These are phyloP conservation scores for Pangasius mekongensis DNA, from an alignment of 2,797 vertebrate genomes.

Conservation along the genomic window DNA sequence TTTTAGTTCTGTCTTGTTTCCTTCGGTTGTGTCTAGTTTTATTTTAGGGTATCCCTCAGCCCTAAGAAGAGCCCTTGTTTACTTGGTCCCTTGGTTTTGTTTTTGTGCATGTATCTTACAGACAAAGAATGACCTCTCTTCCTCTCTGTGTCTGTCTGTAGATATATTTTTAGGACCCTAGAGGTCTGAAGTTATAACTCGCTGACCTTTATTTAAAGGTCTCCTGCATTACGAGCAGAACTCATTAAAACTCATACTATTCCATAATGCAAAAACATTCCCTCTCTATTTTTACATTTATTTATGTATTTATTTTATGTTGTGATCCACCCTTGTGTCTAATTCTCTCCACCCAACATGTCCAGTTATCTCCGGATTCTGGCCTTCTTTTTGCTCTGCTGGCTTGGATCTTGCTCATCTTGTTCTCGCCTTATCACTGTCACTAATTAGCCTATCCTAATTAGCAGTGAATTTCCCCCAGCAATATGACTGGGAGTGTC, in stretches of 20 bases:
- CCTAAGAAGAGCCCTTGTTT: not conserved
- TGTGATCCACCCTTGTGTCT: not conserved
- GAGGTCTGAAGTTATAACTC: conserved; percentile 73
- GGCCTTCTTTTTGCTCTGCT: conserved; percentile 19
- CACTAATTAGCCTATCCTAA: conserved; percentile 69
- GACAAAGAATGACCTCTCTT: conserved; percentile 59
- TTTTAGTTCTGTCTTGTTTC: not conserved
- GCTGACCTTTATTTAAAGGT: conserved; percentile 85
- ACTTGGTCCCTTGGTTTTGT: not conserved
- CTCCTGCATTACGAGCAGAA: conserved; percentile 75
- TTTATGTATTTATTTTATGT: not conserved
- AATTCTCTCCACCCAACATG: not conserved
- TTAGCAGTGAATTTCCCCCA: conserved; percentile 70
- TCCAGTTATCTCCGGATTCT: conserved; percentile 8
- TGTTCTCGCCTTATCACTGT: conserved; percentile 64
- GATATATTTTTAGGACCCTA: conserved; percentile 81
- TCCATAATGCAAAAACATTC: conserved; percentile 61
- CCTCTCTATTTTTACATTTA: not conserved
- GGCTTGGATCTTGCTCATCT: conserved; percentile 27
- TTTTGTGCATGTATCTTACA: not conserved
- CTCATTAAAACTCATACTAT: conserved; percentile 78
- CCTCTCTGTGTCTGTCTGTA: conserved; percentile 68
- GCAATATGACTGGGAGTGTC: conserved; percentile 39
- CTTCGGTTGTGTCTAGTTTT: not conserved
- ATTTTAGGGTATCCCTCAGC: not conserved